phyloP scores from a whole-genome alignment of 1,140 invertebrate genomes.

The Artemia franciscana region DNA sequence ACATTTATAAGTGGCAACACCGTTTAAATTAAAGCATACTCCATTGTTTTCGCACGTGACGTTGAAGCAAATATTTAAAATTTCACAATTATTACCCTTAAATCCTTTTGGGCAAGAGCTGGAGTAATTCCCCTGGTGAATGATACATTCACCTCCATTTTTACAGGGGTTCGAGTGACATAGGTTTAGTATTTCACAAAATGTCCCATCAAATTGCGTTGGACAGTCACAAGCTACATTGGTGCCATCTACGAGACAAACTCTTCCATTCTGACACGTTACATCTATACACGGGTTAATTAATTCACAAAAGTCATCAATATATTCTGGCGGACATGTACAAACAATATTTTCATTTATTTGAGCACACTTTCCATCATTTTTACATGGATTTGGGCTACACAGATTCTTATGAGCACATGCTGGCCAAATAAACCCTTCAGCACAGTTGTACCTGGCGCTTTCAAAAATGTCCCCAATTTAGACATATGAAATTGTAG shows the following conservation, averaged over 20 bases:
- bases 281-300: neutral
- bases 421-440: slow-evolving; percentile 18
- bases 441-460: slow-evolving; percentile 17
- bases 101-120: neutral
- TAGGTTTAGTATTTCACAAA: neutral
- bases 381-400: neutral
- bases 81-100: neutral
- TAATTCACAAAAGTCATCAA: neutral
- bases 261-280: neutral
- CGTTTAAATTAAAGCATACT: slow-evolving; percentile 20
- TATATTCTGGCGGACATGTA: slow-evolving; percentile 20
- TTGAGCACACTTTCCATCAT: slow-evolving; percentile 22
- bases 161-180: neutral
- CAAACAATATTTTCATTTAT: slow-evolving; percentile 20
- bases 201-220: neutral
- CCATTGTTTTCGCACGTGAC: slow-evolving; percentile 24
- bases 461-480: slow-evolving; percentile 21
- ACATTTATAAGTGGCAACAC: slow-evolving; percentile 21
- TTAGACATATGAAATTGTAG: slow-evolving; percentile 19
- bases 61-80: slow-evolving; percentile 12
- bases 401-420: slow-evolving; percentile 17
- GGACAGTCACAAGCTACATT: neutral
- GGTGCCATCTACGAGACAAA: neutral
- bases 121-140: neutral
- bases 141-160: neutral